Evolutionary conservation across 2,888 invertebrate genomes (phyloP).

Genomic region (Stomorhina lunata): DNA sequence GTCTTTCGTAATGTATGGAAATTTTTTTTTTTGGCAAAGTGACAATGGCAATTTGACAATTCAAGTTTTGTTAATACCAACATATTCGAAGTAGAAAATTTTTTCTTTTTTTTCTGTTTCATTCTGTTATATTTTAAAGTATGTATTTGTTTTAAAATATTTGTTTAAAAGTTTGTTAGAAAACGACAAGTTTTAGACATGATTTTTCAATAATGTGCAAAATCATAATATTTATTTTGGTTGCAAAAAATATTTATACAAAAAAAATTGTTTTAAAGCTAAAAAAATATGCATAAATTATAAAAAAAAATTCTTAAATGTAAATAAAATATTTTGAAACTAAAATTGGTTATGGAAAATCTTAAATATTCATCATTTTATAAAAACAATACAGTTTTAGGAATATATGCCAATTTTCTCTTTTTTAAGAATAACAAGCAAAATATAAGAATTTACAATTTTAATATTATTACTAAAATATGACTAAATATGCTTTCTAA

Average conservation of each 20-base stretch:
- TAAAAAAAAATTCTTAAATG: too few relatives aligned
- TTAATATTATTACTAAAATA: too few relatives aligned
- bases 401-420: too few relatives aligned
- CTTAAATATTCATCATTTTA: too few relatives aligned
- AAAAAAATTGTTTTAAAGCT: background rate
- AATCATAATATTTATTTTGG: slow-evolving; percentile 55
- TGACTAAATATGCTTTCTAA: too few relatives aligned
- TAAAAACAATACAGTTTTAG: too few relatives aligned
- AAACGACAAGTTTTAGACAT: background rate
- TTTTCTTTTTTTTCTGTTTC: slow-evolving; percentile 27
- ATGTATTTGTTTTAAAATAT: slow-evolving; percentile 1
- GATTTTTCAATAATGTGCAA: slow-evolving; percentile 44
- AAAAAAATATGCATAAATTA: background rate
- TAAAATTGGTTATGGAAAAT: too few relatives aligned
- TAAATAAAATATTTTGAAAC: too few relatives aligned
- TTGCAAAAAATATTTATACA: too few relatives aligned
- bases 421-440: too few relatives aligned
- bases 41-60: slow-evolving; percentile 79
- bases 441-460: too few relatives aligned
- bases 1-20: slow-evolving; percentile 34
- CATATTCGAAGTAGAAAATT: slow-evolving; percentile 35
- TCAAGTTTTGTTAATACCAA: slow-evolving; percentile 47
- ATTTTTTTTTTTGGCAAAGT: slow-evolving; percentile 71
- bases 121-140: background rate
- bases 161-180: background rate